Evolutionary conservation across 2,888 invertebrate genomes (phyloP), one percentile per base, ranked within the genome.

Genomic region (Cyclophora punctaria): DNA sequence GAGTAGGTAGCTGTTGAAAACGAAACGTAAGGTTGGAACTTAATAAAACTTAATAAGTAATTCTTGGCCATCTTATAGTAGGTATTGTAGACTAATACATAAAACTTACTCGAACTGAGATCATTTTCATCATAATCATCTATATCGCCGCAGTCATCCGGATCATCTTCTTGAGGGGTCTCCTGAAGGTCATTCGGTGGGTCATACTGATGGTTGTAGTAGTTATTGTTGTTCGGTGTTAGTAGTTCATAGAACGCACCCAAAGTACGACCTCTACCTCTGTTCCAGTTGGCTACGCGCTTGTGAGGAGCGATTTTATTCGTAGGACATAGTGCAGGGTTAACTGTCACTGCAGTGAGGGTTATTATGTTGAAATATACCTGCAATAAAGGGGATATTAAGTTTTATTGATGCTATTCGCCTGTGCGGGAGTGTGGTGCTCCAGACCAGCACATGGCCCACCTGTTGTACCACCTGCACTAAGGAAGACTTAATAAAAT

Each of bases 101-200:
- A 2, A 20, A 3, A 33, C 82, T 75, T 56, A 87, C 87, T 55
- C 40, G 83, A 78, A 64, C 84, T 82, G 2, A 86, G 68, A 63
- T 86, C 86, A 47, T 77, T 81, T 69, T 88, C 86, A 44, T 87
- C 87, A 50, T 88, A 87, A 57, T 87, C 86, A 33, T 84, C 87
- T 52, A 88, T 87, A 50, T 85, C 83, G 0, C 84, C 85, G 47
- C 87, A 88, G 46, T 87, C 87, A 40, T 77, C 72, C 0, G 74
- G 73, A 6, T 80, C 80, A 44, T 85, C 83, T 41, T 73, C 74
- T 52, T 83, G 78, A 0, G 82, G 80, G 40, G 74, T 62, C 51
- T 86, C 86, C 59, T 79, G 74, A 20, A 83, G 66, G 46, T 71
- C 69, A 50, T 69, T 67, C 3, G 59, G 63, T 2, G 65, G 57